Conservation (phyloP, 2,888 invertebrate species). For the Drosophila nr. fundita region DNA sequence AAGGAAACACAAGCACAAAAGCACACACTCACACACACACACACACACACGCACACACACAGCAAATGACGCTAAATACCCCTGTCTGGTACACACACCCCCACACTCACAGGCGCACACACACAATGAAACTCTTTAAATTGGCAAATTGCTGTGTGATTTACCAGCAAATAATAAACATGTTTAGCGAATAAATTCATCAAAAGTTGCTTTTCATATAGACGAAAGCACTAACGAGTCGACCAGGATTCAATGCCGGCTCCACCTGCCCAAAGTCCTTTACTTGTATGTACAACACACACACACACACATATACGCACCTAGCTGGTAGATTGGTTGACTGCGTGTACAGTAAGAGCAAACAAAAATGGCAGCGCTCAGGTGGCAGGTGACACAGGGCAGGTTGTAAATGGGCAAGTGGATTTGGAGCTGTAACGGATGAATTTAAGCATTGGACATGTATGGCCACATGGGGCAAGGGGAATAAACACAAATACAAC, state of each 20-base stretch:
- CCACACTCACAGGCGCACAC: constrained; percentile 9
- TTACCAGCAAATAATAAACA: constrained; percentile 82
- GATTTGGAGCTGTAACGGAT: neutral
- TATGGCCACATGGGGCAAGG: constrained; percentile 8
- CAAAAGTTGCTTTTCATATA: constrained; percentile 73
- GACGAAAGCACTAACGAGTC: constrained; percentile 71
- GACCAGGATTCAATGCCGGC: constrained; percentile 40
- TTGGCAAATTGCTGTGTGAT: constrained; percentile 82
- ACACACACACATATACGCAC: constrained; percentile 18
- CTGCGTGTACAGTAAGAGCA: constrained; percentile 45
- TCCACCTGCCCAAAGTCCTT: constrained; percentile 21
- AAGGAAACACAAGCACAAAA: constrained; percentile 41
- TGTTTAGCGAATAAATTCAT: constrained; percentile 81
- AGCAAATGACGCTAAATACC: constrained; percentile 45
- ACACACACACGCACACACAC: constrained; percentile 12
- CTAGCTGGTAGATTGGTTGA: constrained; percentile 28
- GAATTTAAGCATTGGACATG: constrained; percentile 6
- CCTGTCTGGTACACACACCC: constrained; percentile 11
- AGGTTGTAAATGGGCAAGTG: constrained; percentile 27
- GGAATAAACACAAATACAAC: constrained; percentile 21
- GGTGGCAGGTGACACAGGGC: constrained; percentile 57
- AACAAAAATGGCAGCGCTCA: constrained; percentile 53
- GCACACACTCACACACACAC: constrained; percentile 7
- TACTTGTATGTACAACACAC: constrained; percentile 9
- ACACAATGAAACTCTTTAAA: constrained; percentile 60